Base-by-base conservation (phyloP, 2,113 vertebrate species). In the Notechis scutatus region DNA sequence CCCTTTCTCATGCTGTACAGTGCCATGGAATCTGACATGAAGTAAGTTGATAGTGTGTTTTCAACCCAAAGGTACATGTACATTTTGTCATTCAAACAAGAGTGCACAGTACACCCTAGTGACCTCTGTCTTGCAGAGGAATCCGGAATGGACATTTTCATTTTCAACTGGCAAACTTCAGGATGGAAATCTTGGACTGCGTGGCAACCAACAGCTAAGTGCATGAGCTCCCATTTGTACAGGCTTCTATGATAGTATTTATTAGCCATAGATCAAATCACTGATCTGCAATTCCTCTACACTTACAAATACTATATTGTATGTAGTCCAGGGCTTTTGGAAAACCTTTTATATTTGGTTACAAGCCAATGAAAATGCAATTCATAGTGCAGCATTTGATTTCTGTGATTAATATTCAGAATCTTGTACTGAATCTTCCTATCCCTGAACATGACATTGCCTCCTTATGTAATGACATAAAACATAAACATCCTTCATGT, bases 401-500 rank as follows among this genome's bases (percentile, higher is more conserved):
- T 92, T 95, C 94, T 74, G 54, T 87, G 91, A 95, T 95, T 94
- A 96, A 96, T 92, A 93, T 92, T 95, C 86, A 97, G 92, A 47
- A 90, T 9, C n/a, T 94, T 88, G 92, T 95, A 95, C 93, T 94
- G 94, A 95, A 93, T 96, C 91, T 56, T 94, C 87, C 94, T 89
- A 29, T 94, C 95, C 95, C 91, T 92, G 96, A 96, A 96, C 90
- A 96, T 93, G 96, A 96, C 96, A 94, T 61, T 95, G 81, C 42
- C 94, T 91, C 69, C 96, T 95, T 94, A 95, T 34, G 91, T 92
- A 97, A 93, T 93, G 93, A 95, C 96, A 96, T 57, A 24, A 94
- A 97, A 96, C 95, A 95, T 64, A 97, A 96, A 97, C 92, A 96
- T 93, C 91, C 91, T 95, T 96, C 95, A 91, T 85, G 93, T 95